phyloP scores from a whole-genome alignment of 2,797 vertebrate species.

The Odontamblyopus lacepedii region DNA sequence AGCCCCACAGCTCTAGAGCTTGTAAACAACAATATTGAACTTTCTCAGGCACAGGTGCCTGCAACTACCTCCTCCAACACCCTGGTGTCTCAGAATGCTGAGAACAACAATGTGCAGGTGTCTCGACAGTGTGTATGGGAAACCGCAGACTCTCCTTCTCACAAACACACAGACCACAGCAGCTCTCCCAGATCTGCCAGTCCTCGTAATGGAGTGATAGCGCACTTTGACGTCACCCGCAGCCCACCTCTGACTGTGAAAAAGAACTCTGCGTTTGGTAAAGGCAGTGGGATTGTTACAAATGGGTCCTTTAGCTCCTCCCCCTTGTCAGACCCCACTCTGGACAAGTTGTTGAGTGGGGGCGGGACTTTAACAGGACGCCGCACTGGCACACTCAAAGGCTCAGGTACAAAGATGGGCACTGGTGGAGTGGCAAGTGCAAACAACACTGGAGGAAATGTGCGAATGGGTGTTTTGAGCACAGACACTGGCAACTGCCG shows the following conservation, averaged over 20 bases:
- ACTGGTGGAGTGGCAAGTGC: slow-evolving; percentile 86
- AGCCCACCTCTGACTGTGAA: slow-evolving; percentile 91
- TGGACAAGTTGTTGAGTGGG: slow-evolving; percentile 83
- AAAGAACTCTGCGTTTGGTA: slow-evolving; percentile 94
- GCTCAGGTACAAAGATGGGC: slow-evolving; percentile 92
- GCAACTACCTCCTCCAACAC: slow-evolving; percentile 49
- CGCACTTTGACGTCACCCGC: slow-evolving; percentile 84
- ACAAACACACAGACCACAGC: slow-evolving; percentile 78
- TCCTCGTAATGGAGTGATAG: slow-evolving; percentile 80
- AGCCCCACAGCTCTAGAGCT: slow-evolving; percentile 76
- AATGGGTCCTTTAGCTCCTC: slow-evolving; percentile 96
- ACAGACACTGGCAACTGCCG: slow-evolving; percentile 80
- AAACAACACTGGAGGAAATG: slow-evolving; percentile 56
- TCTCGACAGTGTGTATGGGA: slow-evolving; percentile 89
- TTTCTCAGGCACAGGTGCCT: slow-evolving; percentile 69
- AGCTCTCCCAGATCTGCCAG: slow-evolving; percentile 85
- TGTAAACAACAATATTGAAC: slow-evolving; percentile 87
- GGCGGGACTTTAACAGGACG: slow-evolving; percentile 78
- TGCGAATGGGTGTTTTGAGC: slow-evolving; percentile 87
- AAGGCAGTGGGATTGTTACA: slow-evolving; percentile 96
- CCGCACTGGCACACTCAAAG: slow-evolving; percentile 84
- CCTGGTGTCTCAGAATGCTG: slow-evolving; percentile 80
- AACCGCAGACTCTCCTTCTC: slow-evolving; percentile 82
- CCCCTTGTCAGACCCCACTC: slow-evolving; percentile 71
- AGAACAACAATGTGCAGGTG: slow-evolving; percentile 87